These are phyloP conservation scores for Cydia splendana DNA, from an alignment of 1,140 invertebrate genomes.

Conservation along the genomic window DNA sequence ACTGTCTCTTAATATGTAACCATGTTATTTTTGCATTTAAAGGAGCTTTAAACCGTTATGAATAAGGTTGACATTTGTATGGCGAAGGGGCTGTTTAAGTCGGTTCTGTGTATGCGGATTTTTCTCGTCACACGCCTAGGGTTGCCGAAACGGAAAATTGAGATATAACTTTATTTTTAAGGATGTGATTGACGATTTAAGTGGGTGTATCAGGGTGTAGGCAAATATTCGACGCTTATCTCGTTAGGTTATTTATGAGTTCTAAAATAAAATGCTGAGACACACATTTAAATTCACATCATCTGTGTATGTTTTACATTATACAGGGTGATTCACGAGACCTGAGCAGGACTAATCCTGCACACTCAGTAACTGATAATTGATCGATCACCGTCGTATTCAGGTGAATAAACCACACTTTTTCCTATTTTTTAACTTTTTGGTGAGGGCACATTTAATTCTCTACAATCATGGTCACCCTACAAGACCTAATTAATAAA, in stretches of 20 bases:
- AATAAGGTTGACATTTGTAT: slow-evolving; percentile 40
- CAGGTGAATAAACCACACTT: too few relatives aligned
- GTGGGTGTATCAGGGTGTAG: slow-evolving; percentile 49
- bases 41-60: background rate
- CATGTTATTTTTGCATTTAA: slow-evolving; percentile 38
- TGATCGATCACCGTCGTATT: too few relatives aligned
- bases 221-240: slow-evolving; percentile 60
- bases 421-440: too few relatives aligned
- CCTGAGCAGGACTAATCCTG: too few relatives aligned
- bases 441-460: too few relatives aligned
- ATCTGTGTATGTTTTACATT: background rate
- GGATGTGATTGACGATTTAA: slow-evolving; percentile 68
- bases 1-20: slow-evolving; percentile 44
- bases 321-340: too few relatives aligned
- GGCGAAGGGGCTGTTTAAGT: background rate
- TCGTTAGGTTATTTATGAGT: slow-evolving; percentile 45
- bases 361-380: too few relatives aligned
- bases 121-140: slow-evolving; percentile 57
- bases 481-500: too few relatives aligned
- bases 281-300: background rate
- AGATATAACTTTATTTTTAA: slow-evolving; percentile 72
- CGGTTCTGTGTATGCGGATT: slow-evolving; percentile 45
- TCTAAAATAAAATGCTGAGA: background rate
- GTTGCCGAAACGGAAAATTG: slow-evolving; percentile 72
- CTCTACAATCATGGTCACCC: too few relatives aligned